phyloP scores from a whole-genome alignment of 2,888 invertebrate genomes.

The Hoplodrina ambigua region DNA sequence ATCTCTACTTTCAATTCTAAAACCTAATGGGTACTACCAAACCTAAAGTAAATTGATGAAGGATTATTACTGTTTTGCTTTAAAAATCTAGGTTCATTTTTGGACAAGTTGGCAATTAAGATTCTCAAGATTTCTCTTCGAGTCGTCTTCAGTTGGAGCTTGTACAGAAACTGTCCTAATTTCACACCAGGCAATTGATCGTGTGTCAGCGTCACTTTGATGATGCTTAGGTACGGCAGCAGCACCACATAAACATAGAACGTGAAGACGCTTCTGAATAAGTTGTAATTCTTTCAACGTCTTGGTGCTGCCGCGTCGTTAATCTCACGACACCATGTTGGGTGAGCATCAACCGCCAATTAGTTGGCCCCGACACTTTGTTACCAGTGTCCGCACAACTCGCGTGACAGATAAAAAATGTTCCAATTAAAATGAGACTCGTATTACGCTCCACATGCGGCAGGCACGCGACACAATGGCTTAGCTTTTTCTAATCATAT shows the following conservation, averaged over 20 bases:
- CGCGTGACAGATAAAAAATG: conserved; percentile 81
- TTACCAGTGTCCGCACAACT: conserved; percentile 68
- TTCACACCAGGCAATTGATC: conserved; percentile 14
- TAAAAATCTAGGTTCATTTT: too few species aligned
- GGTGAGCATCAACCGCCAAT: conserved; percentile 74
- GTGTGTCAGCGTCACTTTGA: conserved; percentile 23
- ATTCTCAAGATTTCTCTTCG: too few species aligned
- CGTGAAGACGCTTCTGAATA: conserved; percentile 56
- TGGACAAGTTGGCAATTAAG: too few species aligned
- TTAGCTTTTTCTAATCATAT: conserved; percentile 74
- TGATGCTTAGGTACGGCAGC: conserved; percentile 22
- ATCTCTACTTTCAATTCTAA: background rate
- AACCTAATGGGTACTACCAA: background rate
- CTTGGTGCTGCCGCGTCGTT: conserved; percentile 67
- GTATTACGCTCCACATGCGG: conserved; percentile 78
- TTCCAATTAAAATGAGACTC: conserved; percentile 80
- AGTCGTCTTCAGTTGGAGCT: background rate
- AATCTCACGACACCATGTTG: conserved; percentile 71
- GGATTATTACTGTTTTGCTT: too few species aligned
- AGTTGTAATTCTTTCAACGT: conserved; percentile 64
- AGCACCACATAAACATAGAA: conserved; percentile 51
- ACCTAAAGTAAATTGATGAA: too few species aligned
- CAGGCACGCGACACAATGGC: conserved; percentile 79
- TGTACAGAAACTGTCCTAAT: conserved; percentile 12
- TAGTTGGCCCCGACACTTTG: conserved; percentile 73